Evolutionary conservation across 2,888 invertebrate genomes (phyloP).

Genomic region (Acheta domesticus): DNA sequence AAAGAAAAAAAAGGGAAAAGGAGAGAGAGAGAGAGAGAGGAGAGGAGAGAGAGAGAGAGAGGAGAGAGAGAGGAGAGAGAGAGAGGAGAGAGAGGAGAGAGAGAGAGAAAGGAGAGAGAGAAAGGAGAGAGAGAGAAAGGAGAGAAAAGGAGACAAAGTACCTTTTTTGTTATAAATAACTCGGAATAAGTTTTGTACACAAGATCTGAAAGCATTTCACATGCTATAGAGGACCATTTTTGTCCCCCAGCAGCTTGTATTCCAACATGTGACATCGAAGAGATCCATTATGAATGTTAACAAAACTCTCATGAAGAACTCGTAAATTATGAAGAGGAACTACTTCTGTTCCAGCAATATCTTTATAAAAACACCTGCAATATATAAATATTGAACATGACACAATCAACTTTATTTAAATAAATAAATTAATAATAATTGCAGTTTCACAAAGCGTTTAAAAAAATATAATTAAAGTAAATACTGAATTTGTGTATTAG

Average conservation of each 20-base stretch:
- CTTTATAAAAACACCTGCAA: conserved; percentile 60
- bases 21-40: no score
- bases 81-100: no score
- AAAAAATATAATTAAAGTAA: no score
- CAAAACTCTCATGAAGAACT: conserved; percentile 53
- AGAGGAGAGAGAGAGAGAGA: no score
- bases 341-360: conserved; percentile 58
- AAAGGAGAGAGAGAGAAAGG: no score
- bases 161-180: conserved; percentile 56
- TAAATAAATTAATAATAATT: no score
- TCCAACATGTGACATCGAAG: conserved; percentile 66
- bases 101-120: no score
- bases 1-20: no score
- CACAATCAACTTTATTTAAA: no score
- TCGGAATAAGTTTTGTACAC: conserved; percentile 51
- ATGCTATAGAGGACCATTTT: conserved; percentile 60
- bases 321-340: conserved; percentile 52
- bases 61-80: no score
- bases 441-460: no score
- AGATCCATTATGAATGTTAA: conserved; percentile 55
- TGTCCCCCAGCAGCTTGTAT: conserved; percentile 65
- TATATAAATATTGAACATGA: not conserved
- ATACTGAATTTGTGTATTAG: no score
- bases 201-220: conserved; percentile 57
- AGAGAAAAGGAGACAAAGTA: conserved; percentile 42